These are phyloP conservation scores for Danio jaintianensis DNA, from an alignment of 2,797 vertebrate genomes.

Conservation along the genomic window DNA sequence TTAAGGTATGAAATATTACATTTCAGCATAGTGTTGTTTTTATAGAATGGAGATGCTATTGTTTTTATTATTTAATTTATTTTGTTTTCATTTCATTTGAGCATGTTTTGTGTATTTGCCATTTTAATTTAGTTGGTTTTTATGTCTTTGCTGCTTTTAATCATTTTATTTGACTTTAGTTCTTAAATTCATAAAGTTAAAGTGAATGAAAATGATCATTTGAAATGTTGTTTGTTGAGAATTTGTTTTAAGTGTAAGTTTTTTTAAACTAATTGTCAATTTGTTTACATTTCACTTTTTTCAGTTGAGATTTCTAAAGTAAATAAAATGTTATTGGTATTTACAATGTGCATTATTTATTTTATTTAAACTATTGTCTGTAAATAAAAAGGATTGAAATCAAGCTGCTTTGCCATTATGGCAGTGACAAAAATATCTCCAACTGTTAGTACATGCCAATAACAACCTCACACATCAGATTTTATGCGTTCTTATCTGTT, in stretches of 20 bases:
- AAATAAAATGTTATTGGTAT: background rate
- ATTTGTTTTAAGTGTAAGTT: too few relatives aligned
- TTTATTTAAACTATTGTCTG: background rate
- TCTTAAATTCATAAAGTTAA: background rate
- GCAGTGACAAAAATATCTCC: too few relatives aligned
- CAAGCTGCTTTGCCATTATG: background rate
- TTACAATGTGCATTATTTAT: background rate
- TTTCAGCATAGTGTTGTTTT: background rate
- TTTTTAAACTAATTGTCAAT: too few relatives aligned
- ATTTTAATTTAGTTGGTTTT: background rate
- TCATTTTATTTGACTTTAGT: background rate
- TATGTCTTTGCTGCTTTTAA: background rate
- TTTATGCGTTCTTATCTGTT: background rate
- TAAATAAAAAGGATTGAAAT: background rate
- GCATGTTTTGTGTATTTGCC: background rate
- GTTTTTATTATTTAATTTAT: background rate
- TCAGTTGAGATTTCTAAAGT: background rate
- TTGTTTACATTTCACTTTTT: background rate
- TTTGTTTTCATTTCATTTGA: background rate
- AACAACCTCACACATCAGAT: background rate
- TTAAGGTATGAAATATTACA: too few relatives aligned
- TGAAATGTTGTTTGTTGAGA: background rate
- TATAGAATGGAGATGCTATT: background rate
- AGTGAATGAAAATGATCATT: background rate
- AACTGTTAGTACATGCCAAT: background rate